Evolutionary conservation across 2,797 vertebrate species (phyloP).

Genomic region (Silurus lanzhouensis): DNA sequence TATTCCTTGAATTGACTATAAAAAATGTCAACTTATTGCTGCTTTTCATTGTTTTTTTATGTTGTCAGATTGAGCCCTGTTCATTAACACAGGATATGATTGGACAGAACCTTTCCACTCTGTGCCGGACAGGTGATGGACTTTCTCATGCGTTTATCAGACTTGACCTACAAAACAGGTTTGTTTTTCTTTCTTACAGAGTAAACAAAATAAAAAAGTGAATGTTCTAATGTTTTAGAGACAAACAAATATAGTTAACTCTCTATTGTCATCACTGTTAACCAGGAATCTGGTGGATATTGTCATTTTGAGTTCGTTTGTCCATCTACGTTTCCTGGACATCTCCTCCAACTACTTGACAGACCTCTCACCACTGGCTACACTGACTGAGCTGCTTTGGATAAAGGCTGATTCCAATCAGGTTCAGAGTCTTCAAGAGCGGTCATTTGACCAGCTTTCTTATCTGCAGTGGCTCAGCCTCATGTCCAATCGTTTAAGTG

Average conservation of each 20-base stretch:
- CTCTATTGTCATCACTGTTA: background rate
- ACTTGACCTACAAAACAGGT: constrained; percentile 83
- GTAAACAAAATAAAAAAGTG: background rate
- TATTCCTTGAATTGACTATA: background rate
- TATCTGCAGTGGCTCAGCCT: constrained; percentile 89
- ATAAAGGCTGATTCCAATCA: constrained; percentile 86
- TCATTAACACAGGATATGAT: constrained; percentile 78
- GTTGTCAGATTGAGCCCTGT: constrained; percentile 57
- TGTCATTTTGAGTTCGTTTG: constrained; percentile 73
- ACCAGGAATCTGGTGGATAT: constrained; percentile 84
- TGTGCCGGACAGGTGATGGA: constrained; percentile 83
- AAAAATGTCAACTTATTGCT: background rate
- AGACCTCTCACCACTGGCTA: constrained; percentile 82
- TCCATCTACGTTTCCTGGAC: constrained; percentile 91
- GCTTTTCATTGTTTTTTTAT: constrained; percentile 4
- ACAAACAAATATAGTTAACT: background rate
- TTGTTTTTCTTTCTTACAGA: background rate
- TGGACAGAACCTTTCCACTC: constrained; percentile 80
- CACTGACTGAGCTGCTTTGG: constrained; percentile 87
- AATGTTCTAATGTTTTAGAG: background rate
- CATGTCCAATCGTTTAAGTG: constrained; percentile 77
- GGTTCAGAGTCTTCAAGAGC: constrained; percentile 69
- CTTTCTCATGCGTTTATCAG: constrained; percentile 86
- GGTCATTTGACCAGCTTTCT: constrained; percentile 75
- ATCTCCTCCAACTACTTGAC: constrained; percentile 84